phyloP scores from a whole-genome alignment of 2,113 vertebrate genomes.

The Ptilonorhynchus violaceus region DNA sequence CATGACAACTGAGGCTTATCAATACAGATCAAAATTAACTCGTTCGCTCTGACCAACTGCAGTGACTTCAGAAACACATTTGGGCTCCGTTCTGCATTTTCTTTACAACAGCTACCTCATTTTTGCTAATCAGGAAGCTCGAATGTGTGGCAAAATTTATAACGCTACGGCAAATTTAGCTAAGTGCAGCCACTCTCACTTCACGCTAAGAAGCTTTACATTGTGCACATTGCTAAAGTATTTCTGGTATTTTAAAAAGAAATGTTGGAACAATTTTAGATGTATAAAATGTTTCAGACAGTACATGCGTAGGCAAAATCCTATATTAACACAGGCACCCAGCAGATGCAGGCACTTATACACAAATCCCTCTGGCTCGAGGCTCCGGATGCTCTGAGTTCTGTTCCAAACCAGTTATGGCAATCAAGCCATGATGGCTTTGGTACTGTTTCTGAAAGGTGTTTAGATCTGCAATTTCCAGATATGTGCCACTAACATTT shows the following conservation, averaged over 20 bases:
- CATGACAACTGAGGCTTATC: background rate
- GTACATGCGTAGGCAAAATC: background rate
- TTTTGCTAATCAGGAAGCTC: background rate
- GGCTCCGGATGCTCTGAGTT: background rate
- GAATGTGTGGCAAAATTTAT: background rate
- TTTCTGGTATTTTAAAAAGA: background rate
- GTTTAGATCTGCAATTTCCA: background rate
- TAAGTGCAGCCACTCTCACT: background rate
- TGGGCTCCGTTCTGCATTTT: background rate
- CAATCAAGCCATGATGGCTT: background rate
- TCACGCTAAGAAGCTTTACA: background rate
- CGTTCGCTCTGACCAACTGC: background rate
- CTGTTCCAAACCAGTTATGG: background rate
- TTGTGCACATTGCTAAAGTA: background rate
- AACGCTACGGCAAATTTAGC: background rate
- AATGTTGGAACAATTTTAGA: background rate
- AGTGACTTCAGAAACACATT: background rate
- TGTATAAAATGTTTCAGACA: background rate
- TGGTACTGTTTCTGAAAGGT: background rate
- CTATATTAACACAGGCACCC: background rate
- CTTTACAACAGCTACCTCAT: background rate
- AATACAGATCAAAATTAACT: background rate
- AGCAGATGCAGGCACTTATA: accelerated
- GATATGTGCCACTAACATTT: background rate
- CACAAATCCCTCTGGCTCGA: background rate